Evolutionary conservation across 1,140 invertebrate species (phyloP), one percentile per base, ranked within the genome.

Genomic region (Asbolus verrucosus): DNA sequence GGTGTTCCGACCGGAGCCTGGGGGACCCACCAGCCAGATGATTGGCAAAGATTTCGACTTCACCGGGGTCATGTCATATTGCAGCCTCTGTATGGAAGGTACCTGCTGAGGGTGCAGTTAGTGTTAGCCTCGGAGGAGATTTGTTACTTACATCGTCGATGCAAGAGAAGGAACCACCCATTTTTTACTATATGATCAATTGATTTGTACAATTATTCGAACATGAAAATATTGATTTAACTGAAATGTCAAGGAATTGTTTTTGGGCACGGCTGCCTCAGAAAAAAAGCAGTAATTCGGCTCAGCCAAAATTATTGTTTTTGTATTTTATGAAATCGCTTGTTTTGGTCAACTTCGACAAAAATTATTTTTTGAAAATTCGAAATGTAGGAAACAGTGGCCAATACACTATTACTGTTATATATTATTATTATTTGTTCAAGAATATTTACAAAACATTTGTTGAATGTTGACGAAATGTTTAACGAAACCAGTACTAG

Each of bases 11-110:
- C 84, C 84, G 0, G 83, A 82, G 1, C 83, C 83, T 0, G 83
- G 83, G 1, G 84, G 82, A 0, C 83, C 84, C 66, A 82, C 82
- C 43, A 85, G 82, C 73, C 84, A 85, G 31, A 84, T 81, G n/a
- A 85, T 83, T 0, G 83, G 83, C 13, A 82, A 70, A 0, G 81
- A 81, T 2, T 81, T 71, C 79, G 82, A 81, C 54, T 84, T 63
- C 6, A 70, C 62, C 5, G 39, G 27, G 11, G 62, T 61, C 67
- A 73, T 73, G 31, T 70, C 67, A 27, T 72, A 72, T 0, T 33
- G 6, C 6, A 72, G 36, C 18, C 70, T 59, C 16, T 71, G 62
- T 46, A 63, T 61, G 31, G 33, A 11, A 31, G 61, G 41, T 15
- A 66, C 63, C 63, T 66, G 43, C 18, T 43, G n/a, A 6, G 62